Conservation (phyloP, 2,113 vertebrate species). For the Seriola rivoliana region DNA sequence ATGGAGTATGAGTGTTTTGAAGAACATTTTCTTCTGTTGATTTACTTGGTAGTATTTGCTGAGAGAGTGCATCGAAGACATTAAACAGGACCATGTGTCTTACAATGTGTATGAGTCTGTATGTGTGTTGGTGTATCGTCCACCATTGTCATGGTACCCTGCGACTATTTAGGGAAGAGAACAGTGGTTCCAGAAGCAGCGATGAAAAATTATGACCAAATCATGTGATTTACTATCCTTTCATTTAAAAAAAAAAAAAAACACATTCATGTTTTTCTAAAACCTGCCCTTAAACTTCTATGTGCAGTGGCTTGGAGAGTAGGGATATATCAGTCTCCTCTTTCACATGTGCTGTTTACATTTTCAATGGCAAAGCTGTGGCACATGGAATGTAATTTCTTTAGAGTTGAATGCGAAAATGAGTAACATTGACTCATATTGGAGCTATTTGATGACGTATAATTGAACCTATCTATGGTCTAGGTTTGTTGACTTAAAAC, state of each 20-base stretch:
- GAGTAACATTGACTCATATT: neutral
- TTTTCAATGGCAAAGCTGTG: no score
- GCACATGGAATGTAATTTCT: no score
- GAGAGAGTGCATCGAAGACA: constrained; percentile 9
- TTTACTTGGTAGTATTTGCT: constrained; percentile 21
- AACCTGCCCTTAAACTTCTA: neutral
- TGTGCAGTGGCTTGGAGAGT: neutral
- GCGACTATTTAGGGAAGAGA: neutral
- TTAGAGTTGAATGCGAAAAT: neutral
- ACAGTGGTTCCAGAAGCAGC: neutral
- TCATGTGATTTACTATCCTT: neutral
- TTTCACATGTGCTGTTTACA: no score
- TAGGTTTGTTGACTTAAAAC: neutral
- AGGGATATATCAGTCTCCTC: neutral
- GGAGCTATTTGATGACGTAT: neutral
- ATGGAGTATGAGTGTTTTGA: constrained; percentile 44
- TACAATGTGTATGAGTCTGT: neutral
- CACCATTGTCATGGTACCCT: neutral
- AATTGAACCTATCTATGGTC: neutral
- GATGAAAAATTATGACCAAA: neutral
- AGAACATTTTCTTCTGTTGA: constrained; percentile 45
- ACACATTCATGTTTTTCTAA: neutral
- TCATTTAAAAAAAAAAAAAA: neutral
- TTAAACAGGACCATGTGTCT: neutral
- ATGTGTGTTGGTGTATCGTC: neutral